phyloP scores from a whole-genome alignment of 2,113 vertebrate species.

The Alaudala cheleensis region DNA sequence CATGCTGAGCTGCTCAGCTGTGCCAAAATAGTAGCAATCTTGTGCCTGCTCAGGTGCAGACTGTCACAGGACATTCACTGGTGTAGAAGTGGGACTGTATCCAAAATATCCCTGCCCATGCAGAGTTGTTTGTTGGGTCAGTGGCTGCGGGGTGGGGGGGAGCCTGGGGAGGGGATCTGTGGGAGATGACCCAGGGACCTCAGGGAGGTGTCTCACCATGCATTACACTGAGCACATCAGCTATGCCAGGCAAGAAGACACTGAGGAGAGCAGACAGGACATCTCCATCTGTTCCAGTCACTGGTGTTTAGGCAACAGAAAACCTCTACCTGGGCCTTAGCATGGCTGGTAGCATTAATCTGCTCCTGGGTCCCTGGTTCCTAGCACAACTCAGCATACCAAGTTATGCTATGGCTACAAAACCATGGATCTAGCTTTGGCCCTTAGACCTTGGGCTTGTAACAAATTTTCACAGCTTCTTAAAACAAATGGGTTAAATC shows the following conservation, averaged over 20 bases:
- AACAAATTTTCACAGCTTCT: not conserved
- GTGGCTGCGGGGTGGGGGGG: fast-evolving
- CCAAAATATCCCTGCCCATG: not conserved
- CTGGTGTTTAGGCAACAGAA: not conserved
- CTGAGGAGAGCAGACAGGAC: not conserved
- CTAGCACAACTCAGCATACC: not conserved
- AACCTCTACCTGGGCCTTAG: not conserved
- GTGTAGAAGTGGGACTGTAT: not conserved
- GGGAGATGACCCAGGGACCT: not conserved
- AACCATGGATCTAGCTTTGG: not conserved
- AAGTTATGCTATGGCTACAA: not conserved
- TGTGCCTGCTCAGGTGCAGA: not conserved
- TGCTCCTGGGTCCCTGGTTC: not conserved
- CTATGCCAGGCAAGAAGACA: not conserved
- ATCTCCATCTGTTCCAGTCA: not conserved
- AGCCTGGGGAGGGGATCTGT: fast-evolving
- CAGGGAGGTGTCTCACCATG: not conserved
- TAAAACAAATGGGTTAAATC: not conserved
- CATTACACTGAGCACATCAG: not conserved
- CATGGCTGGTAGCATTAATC: not conserved
- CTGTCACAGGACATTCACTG: not conserved
- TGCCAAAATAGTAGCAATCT: not conserved
- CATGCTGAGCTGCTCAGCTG: not conserved
- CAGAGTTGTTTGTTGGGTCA: not conserved
- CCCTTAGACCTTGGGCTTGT: not conserved